A percentile compares a stretch with the other conserved stretches of the same genome.
These are phyloP conservation scores for Lucilia sericata DNA, from an alignment of 1,140 invertebrate genomes.

Conservation along the genomic window DNA sequence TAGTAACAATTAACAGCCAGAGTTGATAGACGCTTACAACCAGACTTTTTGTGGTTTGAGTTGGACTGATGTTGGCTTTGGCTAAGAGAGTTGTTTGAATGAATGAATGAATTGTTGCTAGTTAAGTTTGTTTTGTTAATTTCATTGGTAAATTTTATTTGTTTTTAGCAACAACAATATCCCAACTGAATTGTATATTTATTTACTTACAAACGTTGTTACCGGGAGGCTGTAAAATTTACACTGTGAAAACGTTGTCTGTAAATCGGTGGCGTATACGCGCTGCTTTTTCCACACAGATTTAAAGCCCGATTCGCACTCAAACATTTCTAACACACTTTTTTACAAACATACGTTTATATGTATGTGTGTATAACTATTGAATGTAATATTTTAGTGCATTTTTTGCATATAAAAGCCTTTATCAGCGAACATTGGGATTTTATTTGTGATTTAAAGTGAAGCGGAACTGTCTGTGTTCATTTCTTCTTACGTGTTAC, in stretches of 20 bases:
- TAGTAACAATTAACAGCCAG: no score
- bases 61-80: no score
- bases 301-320: not conserved
- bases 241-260: no score
- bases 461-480: not conserved
- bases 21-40: no score
- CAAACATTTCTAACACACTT: not conserved
- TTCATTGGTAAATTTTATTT: not conserved
- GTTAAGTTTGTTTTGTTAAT: not conserved
- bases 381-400: not conserved
- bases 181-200: not conserved
- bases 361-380: not conserved
- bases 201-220: not conserved
- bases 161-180: not conserved
- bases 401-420: constrained; percentile 6
- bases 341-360: no score
- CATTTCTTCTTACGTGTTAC: not conserved
- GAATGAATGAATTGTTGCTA: no score
- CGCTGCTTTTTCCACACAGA: not conserved
- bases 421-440: constrained; percentile 1
- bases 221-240: not conserved
- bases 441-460: constrained; percentile 22
- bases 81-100: no score
- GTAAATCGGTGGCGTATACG: not conserved
- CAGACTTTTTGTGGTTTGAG: no score